Base-by-base conservation (phyloP, 1,140 invertebrate species). In the Reticulitermes speratus region DNA sequence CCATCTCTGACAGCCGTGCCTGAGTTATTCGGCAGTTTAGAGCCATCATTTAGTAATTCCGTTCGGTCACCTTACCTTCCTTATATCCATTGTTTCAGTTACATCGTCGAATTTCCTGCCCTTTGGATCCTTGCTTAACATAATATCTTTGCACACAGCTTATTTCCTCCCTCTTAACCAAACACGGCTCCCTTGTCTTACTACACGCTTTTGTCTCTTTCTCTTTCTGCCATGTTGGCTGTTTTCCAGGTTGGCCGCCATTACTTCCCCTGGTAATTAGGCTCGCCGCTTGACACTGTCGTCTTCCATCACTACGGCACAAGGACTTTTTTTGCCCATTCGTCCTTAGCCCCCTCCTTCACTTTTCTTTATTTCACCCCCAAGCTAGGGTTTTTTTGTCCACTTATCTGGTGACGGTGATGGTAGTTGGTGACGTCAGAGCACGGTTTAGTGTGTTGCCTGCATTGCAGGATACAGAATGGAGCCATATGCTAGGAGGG, bases 201-300 rank as follows among this genome's bases (percentile, higher is more conserved):
- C 45, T 52, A n/a, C 44, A 11, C 82, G 5, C 82, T 11, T 38
- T 5, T 45, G 23, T 25, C 55, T 44, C 32, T 65, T n/a, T 85
- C 55, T 85, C n/a, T 30, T 38, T 69, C 69, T 75, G 55, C 85
- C n/a, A 44, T 52, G 59, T 59, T 85, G 85, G 85, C 85, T 45
- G n/a, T 6, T 48, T 85, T 69, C 85, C 85, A 85, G 85, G 32
- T 44, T 32, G 85, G 38, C 85, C 85, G 85, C 85, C 85, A 85
- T 85, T 85, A 84, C 85, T 30, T 45, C 85, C 85, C 85, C 85
- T 75, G 85, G 85, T 85, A 85, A 85, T 85, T 85, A 85, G 85
- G 44, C 85, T 85, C 59, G 44, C 85, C 85, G 85, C 69, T 85
- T 85, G 85, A 85, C 85, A 85, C 85, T 85, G 85, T 85, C 85